Base-by-base conservation (phyloP, 2,113 vertebrate genomes). In the Uria aalge region DNA sequence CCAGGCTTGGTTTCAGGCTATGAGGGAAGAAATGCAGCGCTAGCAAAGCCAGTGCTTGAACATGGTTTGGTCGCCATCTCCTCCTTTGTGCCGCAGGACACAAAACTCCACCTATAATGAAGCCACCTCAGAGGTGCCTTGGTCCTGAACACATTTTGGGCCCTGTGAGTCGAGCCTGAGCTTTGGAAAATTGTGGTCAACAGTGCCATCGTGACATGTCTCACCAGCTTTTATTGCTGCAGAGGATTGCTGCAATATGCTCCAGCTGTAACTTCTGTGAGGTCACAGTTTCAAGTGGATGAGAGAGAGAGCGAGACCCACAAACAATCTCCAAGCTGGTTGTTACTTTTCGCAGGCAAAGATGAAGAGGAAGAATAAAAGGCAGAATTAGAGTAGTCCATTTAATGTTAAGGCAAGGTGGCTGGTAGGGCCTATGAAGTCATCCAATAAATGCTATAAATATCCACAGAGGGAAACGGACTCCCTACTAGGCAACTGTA, bases 401-500 rank as follows among this genome's bases (percentile, higher is more conserved):
- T 57, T 78, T 91, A 78, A 89, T 17, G 15, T 92, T 84, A 91
- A 89, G 48, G 62, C 43, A 95, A 84, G 85, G 91, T 96, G 82
- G 50, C 85, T 86, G 40, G 68, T 53, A 89, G 36, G 78, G 62
- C 17, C 62, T 92, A 12, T 87, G 83, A 95, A 95, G 57, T 91
- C 79, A 92, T 79, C 41, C 79, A 94, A 60, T 87, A 75, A 95
- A 89, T 27, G 29, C 83, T 95, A 94, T 82, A 95, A 95, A 94
- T 94, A 97, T 53, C 66, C 66, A 89, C 72, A 81, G 86, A 91
- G 91, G 38, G 62, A 95, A 97, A 92, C 4, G 5, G 85, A 85
- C 84, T 95, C 96, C 89, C 86, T 94, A 45, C 94, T 97, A 91
- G 88, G 94, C 84, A 72, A 94, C 92, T 79, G 64, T 76, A 68